Evolutionary conservation across 1,140 invertebrate genomes (phyloP).

Genomic region (Littorina saxatilis): DNA sequence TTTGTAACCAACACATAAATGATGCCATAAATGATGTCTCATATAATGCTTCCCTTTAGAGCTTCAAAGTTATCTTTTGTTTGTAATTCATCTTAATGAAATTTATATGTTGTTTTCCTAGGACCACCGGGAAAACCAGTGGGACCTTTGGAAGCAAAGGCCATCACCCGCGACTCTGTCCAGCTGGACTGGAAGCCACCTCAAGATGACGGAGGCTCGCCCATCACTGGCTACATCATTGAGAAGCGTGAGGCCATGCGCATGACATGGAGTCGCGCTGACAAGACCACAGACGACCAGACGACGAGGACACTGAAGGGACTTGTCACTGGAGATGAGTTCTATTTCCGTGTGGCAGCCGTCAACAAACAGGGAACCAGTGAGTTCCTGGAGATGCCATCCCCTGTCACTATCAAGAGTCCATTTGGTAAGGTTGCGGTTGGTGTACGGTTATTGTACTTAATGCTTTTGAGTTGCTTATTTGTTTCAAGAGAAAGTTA

Average conservation of each 20-base stretch:
- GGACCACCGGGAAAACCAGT: slow-evolving; percentile 90
- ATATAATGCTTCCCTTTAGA: no score
- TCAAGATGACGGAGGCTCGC: slow-evolving; percentile 86
- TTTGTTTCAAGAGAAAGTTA: no score
- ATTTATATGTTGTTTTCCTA: slow-evolving; percentile 75
- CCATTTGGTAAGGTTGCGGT: slow-evolving; percentile 71
- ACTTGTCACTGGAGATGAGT: slow-evolving; percentile 93
- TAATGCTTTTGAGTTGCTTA: no score
- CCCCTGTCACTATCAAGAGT: slow-evolving; percentile 67
- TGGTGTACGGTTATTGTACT: no score
- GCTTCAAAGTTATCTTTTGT: no score
- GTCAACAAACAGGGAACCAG: slow-evolving; percentile 67
- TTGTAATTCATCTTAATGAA: no score
- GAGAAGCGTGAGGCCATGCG: slow-evolving; percentile 69
- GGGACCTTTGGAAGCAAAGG: slow-evolving; percentile 87
- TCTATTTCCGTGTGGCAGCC: slow-evolving; percentile 88
- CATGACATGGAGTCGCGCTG: slow-evolving; percentile 58
- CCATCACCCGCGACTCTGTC: slow-evolving; percentile 94
- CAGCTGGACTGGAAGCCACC: slow-evolving; percentile 97
- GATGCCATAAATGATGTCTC: no score
- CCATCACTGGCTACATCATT: slow-evolving; percentile 72
- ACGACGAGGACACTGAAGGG: slow-evolving; percentile 88
- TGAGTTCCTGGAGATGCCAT: slow-evolving; percentile 66
- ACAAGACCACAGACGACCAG: slow-evolving; percentile 52
- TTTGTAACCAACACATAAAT: no score